Conservation (phyloP, 2,797 vertebrate genomes). For the Fistularia tabacaria region DNA sequence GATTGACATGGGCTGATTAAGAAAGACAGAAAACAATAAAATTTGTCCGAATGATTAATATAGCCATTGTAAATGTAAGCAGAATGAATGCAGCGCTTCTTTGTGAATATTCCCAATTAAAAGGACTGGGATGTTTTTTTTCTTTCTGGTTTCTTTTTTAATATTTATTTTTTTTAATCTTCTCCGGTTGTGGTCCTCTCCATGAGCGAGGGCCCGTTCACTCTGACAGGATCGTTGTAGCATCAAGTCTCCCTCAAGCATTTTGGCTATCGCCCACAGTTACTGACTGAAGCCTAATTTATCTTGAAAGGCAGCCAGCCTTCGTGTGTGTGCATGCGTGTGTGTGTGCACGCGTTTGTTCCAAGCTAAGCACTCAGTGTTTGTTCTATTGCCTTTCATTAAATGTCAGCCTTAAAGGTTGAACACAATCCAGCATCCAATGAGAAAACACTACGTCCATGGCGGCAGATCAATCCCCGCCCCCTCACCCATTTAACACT, state of each 20-base stretch:
- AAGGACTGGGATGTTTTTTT: slow-evolving; percentile 3
- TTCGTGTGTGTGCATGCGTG: slow-evolving; percentile 21
- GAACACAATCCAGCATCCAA: slow-evolving; percentile 30
- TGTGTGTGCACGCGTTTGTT: slow-evolving; percentile 14
- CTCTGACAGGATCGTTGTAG: slow-evolving; percentile 57
- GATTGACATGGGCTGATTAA: too few species aligned
- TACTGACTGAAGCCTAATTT: slow-evolving; percentile 51
- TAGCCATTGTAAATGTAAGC: too few species aligned
- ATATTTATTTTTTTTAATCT: too few species aligned
- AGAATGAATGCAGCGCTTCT: too few species aligned
- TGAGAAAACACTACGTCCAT: slow-evolving; percentile 32
- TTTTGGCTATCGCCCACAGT: slow-evolving; percentile 49
- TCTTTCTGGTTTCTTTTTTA: slow-evolving; percentile 41
- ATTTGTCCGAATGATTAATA: too few species aligned
- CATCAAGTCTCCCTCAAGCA: slow-evolving; percentile 53
- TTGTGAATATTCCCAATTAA: neutral
- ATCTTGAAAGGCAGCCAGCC: slow-evolving; percentile 55
- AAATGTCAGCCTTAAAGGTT: slow-evolving; percentile 67
- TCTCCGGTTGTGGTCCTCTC: slow-evolving; percentile 10
- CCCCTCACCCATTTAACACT: neutral
- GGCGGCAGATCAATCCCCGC: slow-evolving; percentile 11
- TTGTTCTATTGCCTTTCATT: slow-evolving; percentile 45
- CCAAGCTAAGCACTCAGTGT: slow-evolving; percentile 36
- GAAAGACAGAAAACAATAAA: neutral
- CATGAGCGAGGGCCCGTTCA: slow-evolving; percentile 40